Evolutionary conservation across 2,888 invertebrate genomes (phyloP), one percentile per base, ranked within the genome.

Genomic region (Meteorus cinctellus): DNA sequence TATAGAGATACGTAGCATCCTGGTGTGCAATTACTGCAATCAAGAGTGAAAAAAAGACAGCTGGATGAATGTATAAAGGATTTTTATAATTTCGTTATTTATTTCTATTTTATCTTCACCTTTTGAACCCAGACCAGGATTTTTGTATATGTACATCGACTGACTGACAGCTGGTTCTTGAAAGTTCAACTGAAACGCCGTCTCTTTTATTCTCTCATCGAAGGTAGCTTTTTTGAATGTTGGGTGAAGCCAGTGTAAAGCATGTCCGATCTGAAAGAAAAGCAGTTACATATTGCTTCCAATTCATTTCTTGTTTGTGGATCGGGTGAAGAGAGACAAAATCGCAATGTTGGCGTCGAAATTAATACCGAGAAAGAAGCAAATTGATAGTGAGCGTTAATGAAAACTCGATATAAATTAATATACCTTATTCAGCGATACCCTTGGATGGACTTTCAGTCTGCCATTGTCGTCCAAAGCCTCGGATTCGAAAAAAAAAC

Each of bases 71-170:
- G 8, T 12, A 41, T 8, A 67, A 27, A 70, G 36, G 8, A 45
- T 70, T 74, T 67, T 48, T 51, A 12, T 3, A 71, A 71, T 68
- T 48, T 62, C 76, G 45, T 10, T 34, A 2, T 12, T 24, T 19
- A 48, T 67, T 72, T 70, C 19, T 51, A 6, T 65, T 31, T 34
- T 6, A 60, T 59, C 12, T 41, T 82, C 90, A 96, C 96, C 96
- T 94, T 95, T 96, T 4, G 97, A 95, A 0, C 98, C 98, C 76
- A 96, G 92, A 24, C 94, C 93, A 0, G 98, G 97, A 91, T 97
- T 97, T 91, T 99, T 99, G 90, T 96, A 99, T 79, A 99, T 98
- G 86, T 97, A 96, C 99, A 99, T 99, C 90, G 98, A 98, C 88
- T 99, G 99, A 1, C 95, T 95, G 0, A 99, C 92, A 0, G 95